These are phyloP conservation scores for Pyrrhia umbra DNA, from an alignment of 2,888 invertebrate genomes.

Conservation along the genomic window DNA sequence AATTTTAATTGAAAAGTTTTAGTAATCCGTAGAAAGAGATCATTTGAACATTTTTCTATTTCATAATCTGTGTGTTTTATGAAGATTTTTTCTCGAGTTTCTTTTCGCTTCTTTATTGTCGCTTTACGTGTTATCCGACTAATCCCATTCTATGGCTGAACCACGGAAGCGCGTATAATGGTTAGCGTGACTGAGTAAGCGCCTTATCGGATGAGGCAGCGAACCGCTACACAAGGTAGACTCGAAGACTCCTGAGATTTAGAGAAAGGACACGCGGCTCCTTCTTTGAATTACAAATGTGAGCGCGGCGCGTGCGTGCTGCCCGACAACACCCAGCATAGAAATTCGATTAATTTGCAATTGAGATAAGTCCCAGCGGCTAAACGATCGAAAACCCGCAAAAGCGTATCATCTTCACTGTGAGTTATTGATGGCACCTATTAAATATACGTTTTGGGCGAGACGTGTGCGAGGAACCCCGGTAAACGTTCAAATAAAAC, in stretches of 20 bases:
- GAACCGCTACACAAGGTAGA: constrained; percentile 69
- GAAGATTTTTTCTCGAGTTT: constrained; percentile 72
- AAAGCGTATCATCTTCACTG: constrained; percentile 85
- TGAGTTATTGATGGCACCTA: constrained; percentile 89
- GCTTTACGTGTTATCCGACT: constrained; percentile 83
- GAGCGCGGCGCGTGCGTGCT: constrained; percentile 71
- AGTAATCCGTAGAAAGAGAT: constrained; percentile 76
- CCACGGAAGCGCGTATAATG: constrained; percentile 67
- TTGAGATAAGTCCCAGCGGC: constrained; percentile 84
- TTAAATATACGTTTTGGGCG: constrained; percentile 88
- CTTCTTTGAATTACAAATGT: constrained; percentile 85
- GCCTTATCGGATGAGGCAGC: constrained; percentile 61
- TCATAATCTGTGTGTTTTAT: constrained; percentile 74
- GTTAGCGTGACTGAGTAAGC: constrained; percentile 52
- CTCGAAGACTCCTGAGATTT: constrained; percentile 71
- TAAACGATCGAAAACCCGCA: constrained; percentile 82
- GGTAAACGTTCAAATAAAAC: constrained; percentile 84
- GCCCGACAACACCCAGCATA: constrained; percentile 76
- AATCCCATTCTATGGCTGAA: constrained; percentile 84
- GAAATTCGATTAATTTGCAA: constrained; percentile 88
- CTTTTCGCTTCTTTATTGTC: constrained; percentile 83
- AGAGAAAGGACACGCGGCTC: constrained; percentile 73
- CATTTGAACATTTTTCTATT: constrained; percentile 65
- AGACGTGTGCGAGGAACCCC: constrained; percentile 76
- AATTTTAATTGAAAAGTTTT: constrained; percentile 64